Evolutionary conservation across 2,113 vertebrate species (phyloP), one percentile per base, ranked within the genome.

Genomic region (Galemys pyrenaicus): DNA sequence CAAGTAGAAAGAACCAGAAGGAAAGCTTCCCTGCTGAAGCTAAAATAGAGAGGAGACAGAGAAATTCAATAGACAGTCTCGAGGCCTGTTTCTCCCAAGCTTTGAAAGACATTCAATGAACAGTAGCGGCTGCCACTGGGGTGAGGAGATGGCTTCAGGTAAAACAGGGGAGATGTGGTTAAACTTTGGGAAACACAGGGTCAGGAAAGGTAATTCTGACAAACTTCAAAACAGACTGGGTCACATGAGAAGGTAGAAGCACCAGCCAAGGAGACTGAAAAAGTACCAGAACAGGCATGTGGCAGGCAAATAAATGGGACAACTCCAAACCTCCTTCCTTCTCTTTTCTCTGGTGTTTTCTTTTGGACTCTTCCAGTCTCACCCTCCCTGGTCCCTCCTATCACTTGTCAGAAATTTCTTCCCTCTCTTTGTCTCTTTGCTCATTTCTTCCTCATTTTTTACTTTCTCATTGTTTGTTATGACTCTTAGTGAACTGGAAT

Each of bases 151-250:
- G 24, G 60, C 44, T 22, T 37, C 9, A 39, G 12, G 15, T 17
- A 41, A 84, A 51, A n/a, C 11, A 58, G n/a, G 22, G 35, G 54
- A 30, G 44, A n/a, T 11, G 2, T 3, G 9, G 54, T 13, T 22
- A 19, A 37, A 41, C 22, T 65, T n/a, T n/a, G n/a, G n/a, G n/a
- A n/a, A n/a, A n/a, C n/a, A n/a, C 10, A 17, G 0, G 0, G 39
- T 26, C n/a, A 77, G 35, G 39, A 64, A 24, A 41, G 24, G 7
- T 9, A 58, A 30, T 30, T 11, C 9, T 84, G 58, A 24, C 51
- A 78, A 37, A 30, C 9, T 41, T 65, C 26, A 6, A 49, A 73
- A 26, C 26, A 78, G 65, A 62, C 5, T 0, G 6, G 49, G 44
- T 20, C 64, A 32, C 0, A 0, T n/a, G 1, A 24, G 24, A 88